Base-by-base conservation (phyloP, 1,140 invertebrate genomes). In the Tetramorium simillimum region DNA sequence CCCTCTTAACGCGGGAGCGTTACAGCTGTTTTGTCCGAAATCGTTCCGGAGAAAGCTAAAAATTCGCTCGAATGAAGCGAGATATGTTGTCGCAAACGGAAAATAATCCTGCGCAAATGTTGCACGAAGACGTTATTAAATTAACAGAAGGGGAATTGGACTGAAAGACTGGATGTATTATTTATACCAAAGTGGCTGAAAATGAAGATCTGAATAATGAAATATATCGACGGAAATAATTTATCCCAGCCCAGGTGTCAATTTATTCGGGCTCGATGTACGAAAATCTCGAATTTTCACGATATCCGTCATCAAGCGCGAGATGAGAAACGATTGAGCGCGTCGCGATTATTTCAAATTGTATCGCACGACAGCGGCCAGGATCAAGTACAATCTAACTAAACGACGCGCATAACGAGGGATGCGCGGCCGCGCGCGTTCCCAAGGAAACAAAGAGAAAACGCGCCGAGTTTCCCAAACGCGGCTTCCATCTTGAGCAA, bases 391-490 rank as follows among this genome's bases (percentile, higher is more conserved):
- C 12, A 72, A 58, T 28, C 33, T 56, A 46, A 43, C 51, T 53
- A 53, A 53, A 75, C 21, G 33, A 46, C 18, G 62, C 24, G 9
- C n/a, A 69, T 56, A 70, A 81, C 43, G 24, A 53, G 60, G 14
- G n/a, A 40, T 10, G 58, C 33, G 65, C 40, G 21, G 6, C 28
- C 28, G 14, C 51, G 85, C n/a, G 9, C 53, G 85, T 90, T 89
- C 88, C 49, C 77, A 65, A 12, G 80, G 72, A 72, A 89, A 86
- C 69, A 86, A 78, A 88, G 86, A 88, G 76, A 88, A 89, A 81
- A 86, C 72, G 81, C 85, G 73, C 78, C 51, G 49, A 82, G 88
- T 84, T 90, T 90, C 76, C 76, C 81, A 90, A 90, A 90, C 84
- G 62, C 65, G 58, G 82, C 73, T 84, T 85, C 88, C 86, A 51